These are phyloP conservation scores for Dipodomys merriami DNA, from an alignment of 2,113 vertebrate species.

Conservation along the genomic window DNA sequence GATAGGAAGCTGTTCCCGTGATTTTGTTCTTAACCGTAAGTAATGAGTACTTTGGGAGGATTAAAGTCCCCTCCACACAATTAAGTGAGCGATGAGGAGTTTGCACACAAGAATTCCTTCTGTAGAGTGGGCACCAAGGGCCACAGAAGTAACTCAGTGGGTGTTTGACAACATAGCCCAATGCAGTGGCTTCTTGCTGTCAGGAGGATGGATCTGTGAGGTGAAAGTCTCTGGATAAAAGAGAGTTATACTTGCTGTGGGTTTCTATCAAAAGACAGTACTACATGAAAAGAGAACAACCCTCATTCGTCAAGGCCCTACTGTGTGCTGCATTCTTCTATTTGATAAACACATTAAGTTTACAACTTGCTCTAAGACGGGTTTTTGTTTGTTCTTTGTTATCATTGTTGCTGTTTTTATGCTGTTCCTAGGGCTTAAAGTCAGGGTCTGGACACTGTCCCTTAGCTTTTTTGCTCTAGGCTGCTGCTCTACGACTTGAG, in stretches of 20 bases:
- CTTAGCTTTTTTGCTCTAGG: no score
- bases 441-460: no score
- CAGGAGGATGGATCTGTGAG: neutral
- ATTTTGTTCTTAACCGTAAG: neutral
- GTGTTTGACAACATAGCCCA: neutral
- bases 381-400: no score
- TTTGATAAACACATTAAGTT: neutral
- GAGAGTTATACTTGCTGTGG: neutral
- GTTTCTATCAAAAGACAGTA: neutral
- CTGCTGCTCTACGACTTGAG: no score
- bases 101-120: neutral
- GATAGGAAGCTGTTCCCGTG: neutral
- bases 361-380: no score
- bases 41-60: slow-evolving; percentile 10
- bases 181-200: neutral
- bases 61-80: neutral
- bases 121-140: neutral
- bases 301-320: neutral
- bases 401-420: no score
- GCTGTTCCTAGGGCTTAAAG: no score
- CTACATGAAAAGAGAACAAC: neutral
- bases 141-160: neutral
- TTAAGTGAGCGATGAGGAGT: neutral
- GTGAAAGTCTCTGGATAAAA: neutral
- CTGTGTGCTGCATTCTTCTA: neutral